Conservation (phyloP, 2,888 invertebrate genomes). For the Drosophila imparisetae region DNA sequence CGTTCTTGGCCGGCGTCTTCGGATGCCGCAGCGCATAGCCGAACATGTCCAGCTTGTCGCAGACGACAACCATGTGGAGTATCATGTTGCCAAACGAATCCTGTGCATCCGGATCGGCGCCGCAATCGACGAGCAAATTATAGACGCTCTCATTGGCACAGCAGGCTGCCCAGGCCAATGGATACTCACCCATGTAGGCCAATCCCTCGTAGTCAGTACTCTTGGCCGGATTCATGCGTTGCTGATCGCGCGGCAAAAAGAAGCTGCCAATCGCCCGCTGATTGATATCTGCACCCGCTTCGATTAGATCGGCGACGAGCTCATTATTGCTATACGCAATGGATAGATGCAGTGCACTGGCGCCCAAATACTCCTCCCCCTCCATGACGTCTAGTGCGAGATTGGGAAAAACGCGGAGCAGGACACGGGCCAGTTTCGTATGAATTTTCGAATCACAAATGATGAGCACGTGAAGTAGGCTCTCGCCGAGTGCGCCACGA, state of each 20-base stretch:
- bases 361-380: constrained; percentile 98
- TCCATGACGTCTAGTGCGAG: constrained; percentile 97
- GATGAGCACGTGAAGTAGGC: constrained; percentile 96
- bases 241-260: constrained; percentile 97
- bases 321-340: constrained; percentile 99
- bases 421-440: constrained; percentile 91
- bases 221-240: constrained; percentile 90
- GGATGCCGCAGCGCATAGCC: constrained; percentile 98
- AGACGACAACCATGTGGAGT: constrained; percentile 99
- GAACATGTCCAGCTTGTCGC: constrained; percentile 99
- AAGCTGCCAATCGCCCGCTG: constrained; percentile 98
- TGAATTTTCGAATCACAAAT: constrained; percentile 95
- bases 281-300: constrained; percentile 95
- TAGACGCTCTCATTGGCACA: constrained; percentile 98
- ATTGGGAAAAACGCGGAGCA: constrained; percentile 96
- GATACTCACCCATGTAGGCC: constrained; percentile 98
- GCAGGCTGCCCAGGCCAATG: constrained; percentile 98
- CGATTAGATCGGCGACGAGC: constrained; percentile 95
- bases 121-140: constrained; percentile 95
- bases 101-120: constrained; percentile 97
- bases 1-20: constrained; percentile 95
- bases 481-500: constrained; percentile 97
- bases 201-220: constrained; percentile 97
- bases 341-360: constrained; percentile 97
- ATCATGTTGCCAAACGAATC: constrained; percentile 99